Percentiles rank a stretch among this genome's conserved stretches.
phyloP scores from a whole-genome alignment of 92 coral and sea anemone species.

The Epizoanthus rinbou region DNA sequence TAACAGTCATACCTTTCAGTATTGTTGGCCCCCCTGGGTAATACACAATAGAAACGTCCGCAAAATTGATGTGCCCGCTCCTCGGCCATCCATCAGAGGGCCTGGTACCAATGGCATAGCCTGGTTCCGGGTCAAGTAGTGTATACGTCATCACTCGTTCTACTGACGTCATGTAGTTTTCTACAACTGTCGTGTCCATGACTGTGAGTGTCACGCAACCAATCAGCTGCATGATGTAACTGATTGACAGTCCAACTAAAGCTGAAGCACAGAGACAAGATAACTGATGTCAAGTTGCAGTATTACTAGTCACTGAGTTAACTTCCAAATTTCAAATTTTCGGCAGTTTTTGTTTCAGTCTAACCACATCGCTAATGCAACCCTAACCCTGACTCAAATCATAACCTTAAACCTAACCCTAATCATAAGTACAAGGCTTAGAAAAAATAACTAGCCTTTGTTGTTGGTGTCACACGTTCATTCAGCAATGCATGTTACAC shows the following conservation, averaged over 20 bases:
- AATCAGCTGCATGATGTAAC: conserved; percentile 35
- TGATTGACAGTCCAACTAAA: conserved; percentile 31
- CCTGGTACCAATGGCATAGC: neutral
- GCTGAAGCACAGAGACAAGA: neutral
- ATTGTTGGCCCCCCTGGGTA: conserved; percentile 29
- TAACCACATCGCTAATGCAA: too few species aligned
- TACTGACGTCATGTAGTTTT: conserved; percentile 33
- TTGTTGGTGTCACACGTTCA: too few species aligned
- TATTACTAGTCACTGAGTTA: neutral
- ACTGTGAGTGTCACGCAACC: conserved; percentile 31
- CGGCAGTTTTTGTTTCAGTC: too few species aligned
- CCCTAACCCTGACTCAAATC: too few species aligned
- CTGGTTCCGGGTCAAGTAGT: conserved; percentile 28
- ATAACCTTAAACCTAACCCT: too few species aligned
- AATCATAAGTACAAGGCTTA: neutral
- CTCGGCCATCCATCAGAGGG: conserved; percentile 1
- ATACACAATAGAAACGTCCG: neutral
- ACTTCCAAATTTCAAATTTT: too few species aligned
- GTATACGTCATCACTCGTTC: conserved; percentile 38
- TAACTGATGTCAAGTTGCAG: neutral
- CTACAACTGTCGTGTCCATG: conserved; percentile 35
- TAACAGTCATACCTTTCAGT: conserved; percentile 3
- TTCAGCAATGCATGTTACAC: too few species aligned
- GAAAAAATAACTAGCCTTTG: neutral
- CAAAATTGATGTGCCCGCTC: neutral